phyloP scores from a whole-genome alignment of 2,888 invertebrate genomes.

The Drosophila nr. fundita region DNA sequence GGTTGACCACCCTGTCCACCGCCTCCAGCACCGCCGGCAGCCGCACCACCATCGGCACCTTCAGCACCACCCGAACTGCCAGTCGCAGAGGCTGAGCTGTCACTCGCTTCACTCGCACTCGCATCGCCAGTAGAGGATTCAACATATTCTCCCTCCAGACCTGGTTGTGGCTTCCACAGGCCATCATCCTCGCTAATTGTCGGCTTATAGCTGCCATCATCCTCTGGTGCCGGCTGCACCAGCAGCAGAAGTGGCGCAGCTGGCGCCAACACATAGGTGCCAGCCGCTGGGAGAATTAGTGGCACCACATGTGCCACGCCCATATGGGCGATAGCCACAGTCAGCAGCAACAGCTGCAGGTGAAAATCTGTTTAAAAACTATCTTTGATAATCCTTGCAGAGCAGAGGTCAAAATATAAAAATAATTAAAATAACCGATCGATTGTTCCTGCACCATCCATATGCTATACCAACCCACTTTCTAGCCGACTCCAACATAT shows the following conservation, averaged over 20 bases:
- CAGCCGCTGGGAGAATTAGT: constrained; percentile 36
- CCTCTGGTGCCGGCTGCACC: constrained; percentile 57
- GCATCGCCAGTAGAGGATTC: constrained; percentile 28
- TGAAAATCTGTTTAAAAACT: background rate
- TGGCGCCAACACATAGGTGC: constrained; percentile 59
- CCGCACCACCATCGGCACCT: background rate
- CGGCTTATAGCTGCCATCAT: constrained; percentile 67
- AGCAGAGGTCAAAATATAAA: background rate
- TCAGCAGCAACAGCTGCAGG: constrained; percentile 45
- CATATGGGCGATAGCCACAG: constrained; percentile 39
- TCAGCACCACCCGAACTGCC: constrained; percentile 12
- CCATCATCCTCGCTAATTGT: constrained; percentile 55
- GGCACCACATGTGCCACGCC: constrained; percentile 53
- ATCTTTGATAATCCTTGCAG: background rate
- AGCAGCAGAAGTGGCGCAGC: constrained; percentile 36
- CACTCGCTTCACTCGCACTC: background rate
- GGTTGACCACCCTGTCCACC: background rate
- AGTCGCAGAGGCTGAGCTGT: constrained; percentile 10
- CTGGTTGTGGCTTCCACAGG: constrained; percentile 53
- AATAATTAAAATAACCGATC: background rate
- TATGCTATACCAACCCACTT: background rate
- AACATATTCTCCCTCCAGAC: constrained; percentile 54
- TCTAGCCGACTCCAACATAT: background rate
- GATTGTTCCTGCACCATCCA: background rate
- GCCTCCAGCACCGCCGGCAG: background rate